These are phyloP conservation scores for Branchipolynoe longqiensis DNA, from an alignment of 2,888 invertebrate species.

Conservation along the genomic window DNA sequence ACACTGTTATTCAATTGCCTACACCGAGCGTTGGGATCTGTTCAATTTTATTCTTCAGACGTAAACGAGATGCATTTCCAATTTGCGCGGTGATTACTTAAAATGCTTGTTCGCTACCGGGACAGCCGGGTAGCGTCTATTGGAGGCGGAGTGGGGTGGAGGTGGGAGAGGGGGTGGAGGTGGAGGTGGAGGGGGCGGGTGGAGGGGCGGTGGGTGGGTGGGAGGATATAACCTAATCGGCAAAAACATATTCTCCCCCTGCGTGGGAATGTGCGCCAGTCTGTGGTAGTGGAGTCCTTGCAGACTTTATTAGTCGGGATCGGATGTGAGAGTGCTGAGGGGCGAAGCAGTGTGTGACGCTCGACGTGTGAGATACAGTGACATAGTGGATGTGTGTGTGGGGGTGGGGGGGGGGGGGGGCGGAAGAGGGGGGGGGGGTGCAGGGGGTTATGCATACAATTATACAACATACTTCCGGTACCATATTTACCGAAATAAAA, in stretches of 20 bases:
- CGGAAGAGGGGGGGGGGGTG: background rate
- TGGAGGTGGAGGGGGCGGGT: background rate
- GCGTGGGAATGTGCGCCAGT: slow-evolving; percentile 18
- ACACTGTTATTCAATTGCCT: slow-evolving; percentile 55
- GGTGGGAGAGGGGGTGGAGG: background rate
- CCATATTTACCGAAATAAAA: too few species aligned
- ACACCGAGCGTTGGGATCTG: slow-evolving; percentile 55
- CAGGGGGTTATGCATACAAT: too few species aligned
- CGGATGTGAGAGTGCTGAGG: slow-evolving; percentile 1
- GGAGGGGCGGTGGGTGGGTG: background rate
- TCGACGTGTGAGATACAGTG: slow-evolving; percentile 3
- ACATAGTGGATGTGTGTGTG: background rate
- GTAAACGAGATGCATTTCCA: slow-evolving; percentile 59
- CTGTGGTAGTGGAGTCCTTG: slow-evolving; percentile 41
- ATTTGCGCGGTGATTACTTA: slow-evolving; percentile 57
- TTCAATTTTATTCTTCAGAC: slow-evolving; percentile 57
- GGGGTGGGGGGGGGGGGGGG: background rate
- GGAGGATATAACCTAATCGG: slow-evolving; percentile 58
- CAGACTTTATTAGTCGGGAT: slow-evolving; percentile 9
- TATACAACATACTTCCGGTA: too few species aligned
- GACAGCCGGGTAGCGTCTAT: slow-evolving; percentile 31
- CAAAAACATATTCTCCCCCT: slow-evolving; percentile 60
- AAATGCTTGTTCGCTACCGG: slow-evolving; percentile 46
- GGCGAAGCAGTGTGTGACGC: too few species aligned
- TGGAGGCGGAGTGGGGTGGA: too few species aligned